Percentiles rank a stretch among this genome's conserved stretches.
These are phyloP conservation scores for Halichoeres trimaculatus DNA, from an alignment of 2,113 vertebrate species.

Conservation along the genomic window DNA sequence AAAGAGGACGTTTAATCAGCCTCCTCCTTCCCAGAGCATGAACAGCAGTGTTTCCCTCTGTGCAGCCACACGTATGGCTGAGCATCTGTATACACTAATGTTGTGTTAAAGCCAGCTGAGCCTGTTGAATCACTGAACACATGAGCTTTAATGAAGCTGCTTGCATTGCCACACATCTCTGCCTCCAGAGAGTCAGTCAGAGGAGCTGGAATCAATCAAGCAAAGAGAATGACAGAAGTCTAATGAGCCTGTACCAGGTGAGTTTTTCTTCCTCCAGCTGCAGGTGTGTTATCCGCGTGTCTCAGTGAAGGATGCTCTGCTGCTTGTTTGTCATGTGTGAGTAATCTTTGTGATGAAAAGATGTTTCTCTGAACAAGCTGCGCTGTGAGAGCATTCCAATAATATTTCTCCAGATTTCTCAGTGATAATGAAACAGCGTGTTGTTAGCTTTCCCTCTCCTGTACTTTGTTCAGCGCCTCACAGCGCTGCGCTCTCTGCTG, in stretches of 20 bases:
- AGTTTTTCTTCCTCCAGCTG: conserved; percentile 2
- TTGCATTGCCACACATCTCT: neutral
- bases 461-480: neutral
- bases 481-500: neutral
- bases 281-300: neutral
- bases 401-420: neutral
- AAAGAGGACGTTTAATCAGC: neutral
- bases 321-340: conserved; percentile 13
- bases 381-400: neutral
- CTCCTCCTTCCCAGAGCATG: neutral
- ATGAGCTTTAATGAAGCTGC: neutral
- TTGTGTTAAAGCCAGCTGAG: conserved; percentile 1
- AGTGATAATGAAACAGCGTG: conserved; percentile 6
- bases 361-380: neutral
- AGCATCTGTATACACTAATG: neutral
- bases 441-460: neutral
- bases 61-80: neutral
- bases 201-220: neutral
- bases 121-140: conserved; percentile 5
- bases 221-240: neutral
- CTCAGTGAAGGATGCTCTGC: conserved; percentile 8
- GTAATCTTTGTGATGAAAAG: conserved; percentile 24
- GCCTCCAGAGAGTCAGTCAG: neutral
- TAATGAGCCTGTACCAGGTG: neutral
- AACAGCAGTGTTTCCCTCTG: neutral